phyloP scores from a whole-genome alignment of 2,888 invertebrate genomes.

The Tortricodes alternella region DNA sequence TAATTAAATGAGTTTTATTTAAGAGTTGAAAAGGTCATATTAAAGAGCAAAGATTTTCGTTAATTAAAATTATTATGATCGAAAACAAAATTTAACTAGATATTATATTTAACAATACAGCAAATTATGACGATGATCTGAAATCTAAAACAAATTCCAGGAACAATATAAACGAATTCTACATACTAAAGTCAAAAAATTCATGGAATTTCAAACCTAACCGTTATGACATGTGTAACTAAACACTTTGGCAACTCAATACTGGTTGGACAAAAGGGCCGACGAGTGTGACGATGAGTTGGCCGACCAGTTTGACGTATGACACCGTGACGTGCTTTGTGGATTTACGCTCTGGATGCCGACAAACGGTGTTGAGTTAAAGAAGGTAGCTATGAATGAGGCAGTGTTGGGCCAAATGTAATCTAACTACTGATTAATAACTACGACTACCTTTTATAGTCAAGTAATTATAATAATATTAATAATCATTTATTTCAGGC shows the following conservation, averaged over 20 bases:
- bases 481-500: too few species aligned
- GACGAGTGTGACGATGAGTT: conserved; percentile 9
- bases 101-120: too few species aligned
- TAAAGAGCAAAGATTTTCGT: too few species aligned
- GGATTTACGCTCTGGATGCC: conserved; percentile 13
- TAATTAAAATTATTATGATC: too few species aligned
- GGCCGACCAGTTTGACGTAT: conserved; percentile 2
- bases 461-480: too few species aligned
- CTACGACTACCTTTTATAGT: too few species aligned
- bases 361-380: not conserved
- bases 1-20: too few species aligned
- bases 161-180: not conserved
- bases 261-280: conserved; percentile 11
- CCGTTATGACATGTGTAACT: conserved; percentile 14
- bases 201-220: conserved; percentile 4
- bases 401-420: too few species aligned
- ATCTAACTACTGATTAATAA: too few species aligned
- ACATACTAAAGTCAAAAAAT: not conserved
- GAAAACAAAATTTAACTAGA: too few species aligned
- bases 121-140: too few species aligned
- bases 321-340: conserved; percentile 14
- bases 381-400: not conserved
- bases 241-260: not conserved
- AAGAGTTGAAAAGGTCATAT: too few species aligned
- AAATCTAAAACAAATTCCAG: not conserved